A percentile compares a stretch with the other conserved stretches of the same genome.
Conservation (phyloP, 2,797 vertebrate genomes). For the Pseudocheirus occidentalis region DNA sequence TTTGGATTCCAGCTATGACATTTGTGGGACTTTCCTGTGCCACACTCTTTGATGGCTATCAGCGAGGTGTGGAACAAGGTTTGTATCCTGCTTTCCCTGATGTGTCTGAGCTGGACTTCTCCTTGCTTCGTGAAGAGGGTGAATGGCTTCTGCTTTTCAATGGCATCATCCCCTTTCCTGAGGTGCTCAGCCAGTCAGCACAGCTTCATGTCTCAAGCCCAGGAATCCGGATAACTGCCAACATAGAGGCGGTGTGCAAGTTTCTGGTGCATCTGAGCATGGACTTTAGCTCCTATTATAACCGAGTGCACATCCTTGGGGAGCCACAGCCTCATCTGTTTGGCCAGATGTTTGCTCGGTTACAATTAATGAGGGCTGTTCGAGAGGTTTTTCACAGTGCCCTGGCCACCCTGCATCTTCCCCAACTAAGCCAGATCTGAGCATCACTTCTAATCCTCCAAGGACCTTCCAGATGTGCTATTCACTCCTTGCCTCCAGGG, state of each 20-base stretch:
- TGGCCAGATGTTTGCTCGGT: conserved; percentile 96
- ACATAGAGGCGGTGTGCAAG: conserved; percentile 91
- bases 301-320: conserved; percentile 95
- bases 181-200: conserved; percentile 90
- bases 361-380: conserved; percentile 90
- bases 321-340: conserved; percentile 95
- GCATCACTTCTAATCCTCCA: neutral
- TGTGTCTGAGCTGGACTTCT: conserved; percentile 90
- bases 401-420: conserved; percentile 92
- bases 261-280: conserved; percentile 97
- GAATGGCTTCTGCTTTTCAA: conserved; percentile 99
- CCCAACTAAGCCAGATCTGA: conserved; percentile 93
- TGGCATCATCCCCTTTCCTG: conserved; percentile 94
- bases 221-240: conserved; percentile 80
- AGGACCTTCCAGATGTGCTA: neutral
- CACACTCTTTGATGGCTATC: conserved; percentile 93
- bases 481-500: neutral
- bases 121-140: conserved; percentile 94
- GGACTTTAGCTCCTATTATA: conserved; percentile 99
- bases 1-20: neutral
- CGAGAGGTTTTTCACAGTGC: conserved; percentile 91
- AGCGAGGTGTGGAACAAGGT: conserved; percentile 89
- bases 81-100: conserved; percentile 93
- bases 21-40: conserved; percentile 75
- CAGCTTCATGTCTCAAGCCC: conserved; percentile 80